Evolutionary conservation across 2,888 invertebrate genomes (phyloP).

Genomic region (Meghimatium bilineatum): DNA sequence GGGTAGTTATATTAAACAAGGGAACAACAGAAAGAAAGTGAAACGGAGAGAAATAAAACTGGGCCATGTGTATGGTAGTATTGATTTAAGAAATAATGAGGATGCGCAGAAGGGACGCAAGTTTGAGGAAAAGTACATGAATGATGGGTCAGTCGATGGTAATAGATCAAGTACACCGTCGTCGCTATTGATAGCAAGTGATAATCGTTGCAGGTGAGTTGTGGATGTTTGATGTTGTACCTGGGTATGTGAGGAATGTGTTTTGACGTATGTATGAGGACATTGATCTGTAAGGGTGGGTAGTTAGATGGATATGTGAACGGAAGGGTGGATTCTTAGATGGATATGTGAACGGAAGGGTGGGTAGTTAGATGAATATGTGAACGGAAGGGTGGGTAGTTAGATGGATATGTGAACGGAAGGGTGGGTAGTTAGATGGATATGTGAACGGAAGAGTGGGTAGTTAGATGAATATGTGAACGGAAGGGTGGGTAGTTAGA

Average conservation of each 20-base stretch:
- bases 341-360: not conserved
- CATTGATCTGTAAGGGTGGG: not conserved
- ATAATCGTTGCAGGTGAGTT: constrained; percentile 27
- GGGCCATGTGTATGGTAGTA: not conserved
- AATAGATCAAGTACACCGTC: not conserved
- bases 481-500: no score
- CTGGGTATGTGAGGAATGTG: not conserved
- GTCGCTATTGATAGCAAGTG: constrained; percentile 22
- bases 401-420: no score
- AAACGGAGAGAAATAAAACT: not conserved
- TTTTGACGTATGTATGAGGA: not conserved
- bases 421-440: no score
- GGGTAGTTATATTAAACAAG: not conserved
- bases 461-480: no score
- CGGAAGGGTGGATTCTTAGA: not conserved
- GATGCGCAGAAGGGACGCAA: not conserved
- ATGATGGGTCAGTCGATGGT: not conserved
- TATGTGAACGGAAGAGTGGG: no score
- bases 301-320: not conserved
- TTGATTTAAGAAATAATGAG: not conserved
- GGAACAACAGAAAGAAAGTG: not conserved
- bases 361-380: not conserved
- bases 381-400: not conserved
- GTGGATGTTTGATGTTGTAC: not conserved
- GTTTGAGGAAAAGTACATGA: not conserved